A percentile compares a stretch with the other conserved stretches of the same genome.
Evolutionary conservation across 1,140 invertebrate genomes (phyloP).

Genomic region (Schlechtendalia chinensis): DNA sequence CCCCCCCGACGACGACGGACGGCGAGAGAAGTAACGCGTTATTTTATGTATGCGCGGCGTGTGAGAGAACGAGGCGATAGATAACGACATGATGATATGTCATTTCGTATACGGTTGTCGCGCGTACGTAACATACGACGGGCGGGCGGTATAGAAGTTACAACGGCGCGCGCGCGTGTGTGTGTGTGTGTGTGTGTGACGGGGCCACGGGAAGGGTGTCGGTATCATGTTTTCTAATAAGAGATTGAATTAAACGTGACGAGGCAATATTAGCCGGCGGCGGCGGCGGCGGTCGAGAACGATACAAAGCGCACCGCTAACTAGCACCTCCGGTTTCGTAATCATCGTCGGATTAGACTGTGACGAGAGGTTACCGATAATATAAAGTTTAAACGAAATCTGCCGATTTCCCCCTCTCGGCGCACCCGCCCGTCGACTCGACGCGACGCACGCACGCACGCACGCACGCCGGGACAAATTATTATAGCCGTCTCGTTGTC

Average conservation of each 20-base stretch:
- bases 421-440: too few species aligned
- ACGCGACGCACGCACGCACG: background rate
- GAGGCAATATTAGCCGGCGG: slow-evolving; percentile 48
- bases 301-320: slow-evolving; percentile 47
- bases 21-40: too few species aligned
- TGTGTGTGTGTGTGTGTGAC: too few species aligned
- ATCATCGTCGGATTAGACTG: slow-evolving; percentile 48
- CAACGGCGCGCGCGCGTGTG: too few species aligned
- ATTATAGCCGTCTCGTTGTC: too few species aligned
- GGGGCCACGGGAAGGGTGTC: slow-evolving; percentile 16
- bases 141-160: background rate
- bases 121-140: background rate
- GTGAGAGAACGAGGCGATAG: too few species aligned
- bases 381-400: slow-evolving; percentile 8
- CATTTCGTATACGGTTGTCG: too few species aligned
- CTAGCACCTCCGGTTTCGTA: slow-evolving; percentile 47
- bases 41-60: too few species aligned
- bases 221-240: slow-evolving; percentile 48
- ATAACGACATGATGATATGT: too few species aligned
- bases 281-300: slow-evolving; percentile 44
- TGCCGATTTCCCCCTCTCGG: slow-evolving; percentile 22
- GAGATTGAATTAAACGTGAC: slow-evolving; percentile 49
- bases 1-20: too few species aligned
- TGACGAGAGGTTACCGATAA: slow-evolving; percentile 42
- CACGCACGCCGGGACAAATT: too few species aligned